phyloP scores from a whole-genome alignment of 2,888 invertebrate genomes.

The Heliconius ethilla region DNA sequence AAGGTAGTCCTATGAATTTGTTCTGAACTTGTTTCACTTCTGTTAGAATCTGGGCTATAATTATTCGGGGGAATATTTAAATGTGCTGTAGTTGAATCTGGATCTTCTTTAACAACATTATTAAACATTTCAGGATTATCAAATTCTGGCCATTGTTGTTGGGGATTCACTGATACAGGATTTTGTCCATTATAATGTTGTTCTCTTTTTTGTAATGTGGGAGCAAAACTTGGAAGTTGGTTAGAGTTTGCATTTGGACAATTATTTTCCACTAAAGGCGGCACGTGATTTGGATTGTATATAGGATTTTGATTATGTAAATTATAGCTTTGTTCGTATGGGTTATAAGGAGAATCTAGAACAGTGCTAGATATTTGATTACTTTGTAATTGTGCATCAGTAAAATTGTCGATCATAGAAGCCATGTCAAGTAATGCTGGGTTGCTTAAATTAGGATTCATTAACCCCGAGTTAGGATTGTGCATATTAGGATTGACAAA shows the following conservation, averaged over 20 bases:
- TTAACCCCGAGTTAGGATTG: conserved; percentile 69
- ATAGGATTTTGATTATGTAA: conserved; percentile 85
- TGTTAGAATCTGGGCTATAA: conserved; percentile 77
- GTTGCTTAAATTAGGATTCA: conserved; percentile 76
- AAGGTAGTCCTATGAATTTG: conserved; percentile 58
- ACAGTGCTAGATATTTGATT: conserved; percentile 93
- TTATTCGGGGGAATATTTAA: conserved; percentile 74
- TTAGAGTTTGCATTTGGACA: conserved; percentile 70
- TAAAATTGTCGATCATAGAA: conserved; percentile 89
- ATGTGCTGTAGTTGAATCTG: conserved; percentile 87
- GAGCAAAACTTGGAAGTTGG: conserved; percentile 73
- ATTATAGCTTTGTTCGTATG: conserved; percentile 85
- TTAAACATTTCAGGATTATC: conserved; percentile 71
- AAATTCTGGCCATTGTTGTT: conserved; percentile 77
- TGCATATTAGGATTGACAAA: conserved; percentile 77
- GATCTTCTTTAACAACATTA: conserved; percentile 86
- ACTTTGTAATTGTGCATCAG: conserved; percentile 90
- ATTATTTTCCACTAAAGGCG: conserved; percentile 77
- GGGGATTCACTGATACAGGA: conserved; percentile 54
- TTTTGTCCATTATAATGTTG: conserved; percentile 58
- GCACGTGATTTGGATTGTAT: conserved; percentile 81
- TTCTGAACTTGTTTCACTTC: conserved; percentile 76
- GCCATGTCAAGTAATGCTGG: conserved; percentile 87
- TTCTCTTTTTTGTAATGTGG: conserved; percentile 72
- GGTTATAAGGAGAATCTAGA: conserved; percentile 85